Base-by-base conservation (phyloP, 2,797 vertebrate genomes). In the Morus bassanus region DNA sequence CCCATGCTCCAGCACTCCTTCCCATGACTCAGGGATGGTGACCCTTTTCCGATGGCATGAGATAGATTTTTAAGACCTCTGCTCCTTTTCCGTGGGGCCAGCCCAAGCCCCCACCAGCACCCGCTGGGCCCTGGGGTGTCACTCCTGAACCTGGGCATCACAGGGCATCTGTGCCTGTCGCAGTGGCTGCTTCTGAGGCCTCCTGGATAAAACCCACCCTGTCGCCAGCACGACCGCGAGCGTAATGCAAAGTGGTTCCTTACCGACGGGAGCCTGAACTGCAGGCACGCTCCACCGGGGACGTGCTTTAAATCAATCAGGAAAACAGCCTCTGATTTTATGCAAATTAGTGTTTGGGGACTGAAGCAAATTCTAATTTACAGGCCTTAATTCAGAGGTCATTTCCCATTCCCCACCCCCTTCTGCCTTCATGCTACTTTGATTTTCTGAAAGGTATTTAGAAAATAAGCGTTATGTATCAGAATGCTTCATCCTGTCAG, bases 161-260 rank as follows among this genome's bases (percentile, higher is more conserved):
- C 1, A 0, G 59, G 28, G 43, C 41, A 70, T 13, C 3, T 7
- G 28, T 65, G 51, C 33, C 30, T 4, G 1, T 3, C 0, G 2
- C 16, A 50, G 59, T 7, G 25, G 41, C 25, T 5, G 5, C 37
- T 69, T 57, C 35, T 2, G 2, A 73, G 51, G 67, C 33, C 2
- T 4, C 9, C 48, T 7, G 18, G n/a, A 33, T 43, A 70, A 91
- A 89, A n/a, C 11, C n/a, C 69, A 28, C 21, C 27, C 61, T 0
- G 5, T 28, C 4, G 5, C 48, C 2, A 7, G 60, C 15, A 6
- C 0, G 14, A 35, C 24, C 4, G 1, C 0, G 0, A 78, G 45
- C 0, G 0, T 39, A 50, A 85, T 4, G 6, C 51, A 35, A 18
- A 41, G 63, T 5, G 3, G 56, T 13, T 61, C 24, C 68, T 68